Evolutionary conservation across 2,888 invertebrate species (phyloP), one percentile per base, ranked within the genome.

Genomic region (Eustalomyia histrio): DNA sequence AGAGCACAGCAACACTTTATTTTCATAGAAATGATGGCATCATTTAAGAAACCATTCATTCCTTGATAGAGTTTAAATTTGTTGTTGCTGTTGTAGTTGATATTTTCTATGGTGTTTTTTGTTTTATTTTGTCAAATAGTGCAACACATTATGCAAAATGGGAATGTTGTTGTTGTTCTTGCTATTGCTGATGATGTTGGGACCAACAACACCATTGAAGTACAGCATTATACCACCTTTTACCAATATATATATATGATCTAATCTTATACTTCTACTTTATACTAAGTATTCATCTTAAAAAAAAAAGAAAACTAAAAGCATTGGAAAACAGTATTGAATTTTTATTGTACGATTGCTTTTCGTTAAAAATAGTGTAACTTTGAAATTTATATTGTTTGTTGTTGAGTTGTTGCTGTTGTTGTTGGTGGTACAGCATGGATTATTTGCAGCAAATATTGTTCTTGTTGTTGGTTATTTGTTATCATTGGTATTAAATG

Each of bases 1-100:
- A 71, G 75, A 64, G 55, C 72, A 61, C 64, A 58, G 29, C 29
- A 69, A 76, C 76, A 81, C 81, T 81, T 78, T 75, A 78, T 71
- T 81, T 81, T 81, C 81, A 81, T 47, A 78, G 81, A 81, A 81
- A 78, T 81, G 81, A 81, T 81, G 81, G 60, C 81, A 81, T 81
- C 81, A 81, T 81, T 78, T 81, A 81, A 78, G 78, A 67, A 81
- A 81, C 78, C 81, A 81, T 75, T 81, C 78, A 69, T 71, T 78
- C 47, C 76, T 81, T 81, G 71, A 81, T 81, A 71, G 81, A 78
- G 74, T 72, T 73, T 61, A 78, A 78, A 67, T 17, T 21, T 35
- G n/a, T 50, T 18, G 18, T 12, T 35, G 29, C 39, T 67, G 33
- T 63, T 63, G 7, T 29, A 7, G 29, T 29, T 29, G 29, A 29